Conservation (phyloP, 2,888 invertebrate genomes). For the Scelioninae gen. 1 region DNA sequence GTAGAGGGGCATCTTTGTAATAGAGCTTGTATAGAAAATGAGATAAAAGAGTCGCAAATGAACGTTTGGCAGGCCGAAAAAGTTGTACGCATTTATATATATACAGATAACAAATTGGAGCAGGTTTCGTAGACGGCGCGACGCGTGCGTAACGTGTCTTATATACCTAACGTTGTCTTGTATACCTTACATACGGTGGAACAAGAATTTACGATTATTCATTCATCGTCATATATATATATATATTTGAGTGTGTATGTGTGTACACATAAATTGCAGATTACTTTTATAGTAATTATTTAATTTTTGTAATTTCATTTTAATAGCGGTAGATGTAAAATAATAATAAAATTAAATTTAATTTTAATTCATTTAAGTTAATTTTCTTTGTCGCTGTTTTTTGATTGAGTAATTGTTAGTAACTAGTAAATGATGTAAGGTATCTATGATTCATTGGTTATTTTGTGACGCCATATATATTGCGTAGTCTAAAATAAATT, state of each 20-base stretch:
- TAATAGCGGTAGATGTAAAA: no score
- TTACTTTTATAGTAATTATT: no score
- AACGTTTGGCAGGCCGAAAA: constrained; percentile 30
- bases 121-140: constrained; percentile 67
- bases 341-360: no score
- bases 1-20: constrained; percentile 20
- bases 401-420: no score
- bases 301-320: no score
- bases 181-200: constrained; percentile 53
- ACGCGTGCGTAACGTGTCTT: constrained; percentile 67
- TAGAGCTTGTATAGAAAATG: constrained; percentile 24
- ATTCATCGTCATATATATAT: no score
- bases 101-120: constrained; percentile 63
- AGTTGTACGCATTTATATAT: constrained; percentile 44
- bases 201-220: constrained; percentile 17
- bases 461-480: constrained; percentile 50
- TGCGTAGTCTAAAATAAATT: constrained; percentile 58
- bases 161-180: constrained; percentile 35
- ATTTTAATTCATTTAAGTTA: no score
- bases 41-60: constrained; percentile 24
- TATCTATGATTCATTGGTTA: constrained; percentile 47
- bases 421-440: no score
- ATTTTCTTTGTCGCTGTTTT: no score
- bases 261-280: no score
- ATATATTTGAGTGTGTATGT: no score